phyloP scores from a whole-genome alignment of 2,888 invertebrate species.

The Endomychus coccineus region DNA sequence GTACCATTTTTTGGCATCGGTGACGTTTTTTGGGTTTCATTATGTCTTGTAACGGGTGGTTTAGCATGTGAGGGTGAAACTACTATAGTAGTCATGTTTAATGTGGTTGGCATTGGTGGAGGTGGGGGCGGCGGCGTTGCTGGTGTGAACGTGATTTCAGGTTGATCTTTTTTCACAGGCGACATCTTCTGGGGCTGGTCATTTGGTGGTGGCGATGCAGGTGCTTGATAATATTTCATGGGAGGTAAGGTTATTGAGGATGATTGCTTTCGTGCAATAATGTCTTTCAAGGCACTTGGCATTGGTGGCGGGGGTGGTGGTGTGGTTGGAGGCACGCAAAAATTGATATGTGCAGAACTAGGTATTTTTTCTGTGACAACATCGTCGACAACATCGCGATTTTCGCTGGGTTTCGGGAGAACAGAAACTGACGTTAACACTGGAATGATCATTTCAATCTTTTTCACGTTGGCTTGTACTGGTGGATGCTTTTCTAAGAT shows the following conservation, averaged over 20 bases:
- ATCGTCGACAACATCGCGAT: not conserved
- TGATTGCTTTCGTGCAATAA: not conserved
- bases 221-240: not conserved
- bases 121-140: constrained; percentile 23
- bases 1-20: not conserved
- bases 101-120: constrained; percentile 20
- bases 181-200: constrained; percentile 9
- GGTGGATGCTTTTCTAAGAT: not conserved
- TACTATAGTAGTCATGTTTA: too few relatives aligned
- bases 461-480: not conserved
- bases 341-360: too few relatives aligned
- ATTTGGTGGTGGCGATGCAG: constrained; percentile 18
- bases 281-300: constrained; percentile 3
- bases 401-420: not conserved
- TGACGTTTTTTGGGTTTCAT: too few relatives aligned
- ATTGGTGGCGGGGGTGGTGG: constrained; percentile 10
- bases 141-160: constrained; percentile 1
- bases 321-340: too few relatives aligned
- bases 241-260: not conserved
- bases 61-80: too few relatives aligned
- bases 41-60: too few relatives aligned
- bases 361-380: too few relatives aligned
- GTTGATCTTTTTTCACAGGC: constrained; percentile 1
- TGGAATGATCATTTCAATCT: not conserved
- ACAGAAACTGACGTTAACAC: too few relatives aligned